A percentile compares a stretch with the other conserved stretches of the same genome.
These are phyloP conservation scores for Nymphalis c-album DNA, from an alignment of 2,888 invertebrate genomes.

Conservation along the genomic window DNA sequence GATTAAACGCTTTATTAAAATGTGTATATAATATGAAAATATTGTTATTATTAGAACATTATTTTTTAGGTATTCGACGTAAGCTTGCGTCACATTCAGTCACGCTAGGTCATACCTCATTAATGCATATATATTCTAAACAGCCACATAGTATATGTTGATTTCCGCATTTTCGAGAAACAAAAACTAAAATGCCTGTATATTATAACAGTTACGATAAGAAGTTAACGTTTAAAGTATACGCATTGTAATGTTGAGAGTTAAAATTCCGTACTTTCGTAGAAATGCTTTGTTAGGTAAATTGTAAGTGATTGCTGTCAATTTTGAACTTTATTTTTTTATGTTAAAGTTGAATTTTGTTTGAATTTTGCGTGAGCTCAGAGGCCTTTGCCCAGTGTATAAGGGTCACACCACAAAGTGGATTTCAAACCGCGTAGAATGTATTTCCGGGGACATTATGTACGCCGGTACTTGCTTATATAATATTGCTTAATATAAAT, in stretches of 20 bases:
- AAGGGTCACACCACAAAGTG: slow-evolving; percentile 58
- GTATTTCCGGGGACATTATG: slow-evolving; percentile 51
- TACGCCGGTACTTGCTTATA: neutral
- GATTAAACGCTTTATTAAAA: neutral
- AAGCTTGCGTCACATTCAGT: slow-evolving; percentile 1
- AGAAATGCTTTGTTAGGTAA: slow-evolving; percentile 23
- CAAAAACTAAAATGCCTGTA: slow-evolving; percentile 17
- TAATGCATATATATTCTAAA: neutral
- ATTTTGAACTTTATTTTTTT: slow-evolving; percentile 23
- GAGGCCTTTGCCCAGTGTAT: slow-evolving; percentile 42
- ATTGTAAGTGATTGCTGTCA: slow-evolving; percentile 8
- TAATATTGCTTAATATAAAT: neutral
- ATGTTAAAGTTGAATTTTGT: slow-evolving; percentile 32
- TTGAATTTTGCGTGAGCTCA: slow-evolving; percentile 36
- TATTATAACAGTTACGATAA: slow-evolving; percentile 23
- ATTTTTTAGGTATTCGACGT: neutral
- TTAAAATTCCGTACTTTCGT: slow-evolving; percentile 35
- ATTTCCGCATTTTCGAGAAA: slow-evolving; percentile 11
- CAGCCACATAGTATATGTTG: neutral
- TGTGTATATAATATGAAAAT: neutral
- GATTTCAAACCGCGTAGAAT: slow-evolving; percentile 62
- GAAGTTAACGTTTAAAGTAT: slow-evolving; percentile 30
- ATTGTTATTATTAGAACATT: neutral
- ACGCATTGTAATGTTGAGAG: slow-evolving; percentile 26
- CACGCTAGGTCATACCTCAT: slow-evolving; percentile 6